Evolutionary conservation across 2,113 vertebrate species (phyloP).

Genomic region (Oryzias celebensis): DNA sequence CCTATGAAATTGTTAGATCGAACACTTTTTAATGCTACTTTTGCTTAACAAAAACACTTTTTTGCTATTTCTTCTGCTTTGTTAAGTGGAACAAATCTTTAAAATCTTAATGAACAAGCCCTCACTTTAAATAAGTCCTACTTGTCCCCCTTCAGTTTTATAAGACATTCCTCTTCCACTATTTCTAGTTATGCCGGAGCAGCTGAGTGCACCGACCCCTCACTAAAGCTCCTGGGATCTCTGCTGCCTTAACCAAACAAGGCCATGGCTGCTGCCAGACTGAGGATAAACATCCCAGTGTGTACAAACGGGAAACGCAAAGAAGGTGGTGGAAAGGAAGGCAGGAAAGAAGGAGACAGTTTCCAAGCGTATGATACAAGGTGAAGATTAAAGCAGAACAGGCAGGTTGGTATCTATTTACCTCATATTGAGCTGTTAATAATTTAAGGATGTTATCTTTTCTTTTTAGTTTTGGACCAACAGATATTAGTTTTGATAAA

Average conservation of each 20-base stretch:
- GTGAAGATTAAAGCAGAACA: conserved; percentile 6
- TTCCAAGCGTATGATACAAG: conserved; percentile 19
- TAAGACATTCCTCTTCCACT: conserved; percentile 60
- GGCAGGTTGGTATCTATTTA: not conserved
- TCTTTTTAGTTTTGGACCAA: conserved; percentile 4
- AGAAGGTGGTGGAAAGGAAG: conserved; percentile 36
- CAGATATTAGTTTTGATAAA: conserved; percentile 8
- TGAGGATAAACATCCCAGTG: conserved; percentile 71
- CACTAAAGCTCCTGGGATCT: conserved; percentile 66
- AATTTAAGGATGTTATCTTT: conserved; percentile 2
- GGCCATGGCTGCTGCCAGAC: conserved; percentile 72
- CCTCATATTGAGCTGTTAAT: not conserved
- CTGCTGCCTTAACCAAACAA: conserved; percentile 78
- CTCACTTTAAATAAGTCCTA: conserved; percentile 39
- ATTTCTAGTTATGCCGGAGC: conserved; percentile 65
- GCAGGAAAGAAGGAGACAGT: conserved; percentile 33
- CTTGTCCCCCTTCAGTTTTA: conserved; percentile 20
- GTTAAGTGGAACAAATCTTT: not conserved
- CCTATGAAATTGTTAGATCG: too few relatives aligned
- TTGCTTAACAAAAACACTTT: not conserved
- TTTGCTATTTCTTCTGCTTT: not conserved
- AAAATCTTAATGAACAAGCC: not conserved
- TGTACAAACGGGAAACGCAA: conserved; percentile 36
- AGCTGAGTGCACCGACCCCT: conserved; percentile 55
- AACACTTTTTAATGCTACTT: too few relatives aligned